Evolutionary conservation across 2,113 vertebrate genomes (phyloP).

Genomic region (Rana temporaria): DNA sequence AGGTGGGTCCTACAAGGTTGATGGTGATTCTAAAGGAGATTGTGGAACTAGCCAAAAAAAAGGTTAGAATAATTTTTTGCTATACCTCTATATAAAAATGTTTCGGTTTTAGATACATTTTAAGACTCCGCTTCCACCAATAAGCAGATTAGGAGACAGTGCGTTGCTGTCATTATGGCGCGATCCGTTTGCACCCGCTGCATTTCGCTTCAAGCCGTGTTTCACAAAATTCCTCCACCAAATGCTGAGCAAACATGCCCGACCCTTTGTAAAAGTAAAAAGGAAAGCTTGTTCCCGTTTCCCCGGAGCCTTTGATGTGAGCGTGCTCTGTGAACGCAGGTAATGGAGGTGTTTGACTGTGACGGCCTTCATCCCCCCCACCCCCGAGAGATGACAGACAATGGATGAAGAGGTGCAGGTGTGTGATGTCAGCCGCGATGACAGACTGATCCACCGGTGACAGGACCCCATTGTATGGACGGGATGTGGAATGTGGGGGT

Average conservation of each 20-base stretch:
- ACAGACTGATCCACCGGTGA: background rate
- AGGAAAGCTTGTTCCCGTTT: background rate
- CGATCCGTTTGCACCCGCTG: no score
- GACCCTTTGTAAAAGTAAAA: background rate
- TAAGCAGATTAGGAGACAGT: no score
- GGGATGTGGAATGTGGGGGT: background rate
- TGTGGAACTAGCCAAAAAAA: no score
- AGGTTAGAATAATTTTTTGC: no score
- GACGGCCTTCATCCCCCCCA: background rate
- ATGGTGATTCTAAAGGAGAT: no score
- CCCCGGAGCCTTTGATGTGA: conserved; percentile 2
- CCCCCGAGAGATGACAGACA: background rate
- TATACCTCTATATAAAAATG: no score
- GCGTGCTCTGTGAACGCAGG: background rate
- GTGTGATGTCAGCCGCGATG: background rate
- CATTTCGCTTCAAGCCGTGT: background rate
- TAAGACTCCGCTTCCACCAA: no score
- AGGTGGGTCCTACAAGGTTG: no score
- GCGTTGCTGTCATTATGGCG: no score
- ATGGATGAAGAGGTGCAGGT: conserved; percentile 5
- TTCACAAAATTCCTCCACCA: background rate
- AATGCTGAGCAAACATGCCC: no score
- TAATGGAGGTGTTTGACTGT: background rate
- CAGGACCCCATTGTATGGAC: background rate
- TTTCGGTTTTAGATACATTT: no score